Base-by-base conservation (phyloP, 2,888 invertebrate genomes). In the Odontomyia ornata region DNA sequence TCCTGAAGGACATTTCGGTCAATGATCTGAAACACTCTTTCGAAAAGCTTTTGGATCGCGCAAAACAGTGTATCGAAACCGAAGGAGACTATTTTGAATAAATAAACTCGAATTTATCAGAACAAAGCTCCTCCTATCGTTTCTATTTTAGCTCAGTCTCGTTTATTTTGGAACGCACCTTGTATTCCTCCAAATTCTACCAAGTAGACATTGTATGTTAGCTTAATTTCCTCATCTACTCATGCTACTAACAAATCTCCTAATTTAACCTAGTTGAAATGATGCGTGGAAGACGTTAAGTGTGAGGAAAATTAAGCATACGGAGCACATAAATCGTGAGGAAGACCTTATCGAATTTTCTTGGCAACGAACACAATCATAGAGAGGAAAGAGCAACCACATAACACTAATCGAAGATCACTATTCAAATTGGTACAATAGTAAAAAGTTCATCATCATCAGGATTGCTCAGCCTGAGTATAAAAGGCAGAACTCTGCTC, bases 201-300 rank as follows among this genome's bases (percentile, higher is more conserved):
- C 4, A 71, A 76, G 79, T 84, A 85, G 11, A 72, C 28, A 27
- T 75, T 75, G 11, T 83, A 75, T 3, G 1, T 15, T 21, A 76
- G 18, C 23, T 43, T 46, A 52, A 9, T 46, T n/a, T 36, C 36
- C n/a, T n/a, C n/a, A n/a, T 18, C 43, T 11, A 25, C 36, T 21
- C n/a, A 76, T 4, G 78, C 78, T 15, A 78, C 78, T 11, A 80
- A 77, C 64, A 80, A 80, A 18, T 83, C 84, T 43, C 85, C 84
- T 11, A 83, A 84, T 78, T 77, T 85, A n/a, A 77, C 85, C 85
- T 9, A 77, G 83, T 23, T 82, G 84, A 64, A 85, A 85, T 56
- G 84, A 86, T 79, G 95, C 95, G 9, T 95, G 95, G 95, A 91
- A 91, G 83, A 94, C 94, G 0, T 88, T 93, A 79, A 95, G 95